Conservation (phyloP, 2,888 invertebrate genomes). For the Hermaeophaga mercurialis region DNA sequence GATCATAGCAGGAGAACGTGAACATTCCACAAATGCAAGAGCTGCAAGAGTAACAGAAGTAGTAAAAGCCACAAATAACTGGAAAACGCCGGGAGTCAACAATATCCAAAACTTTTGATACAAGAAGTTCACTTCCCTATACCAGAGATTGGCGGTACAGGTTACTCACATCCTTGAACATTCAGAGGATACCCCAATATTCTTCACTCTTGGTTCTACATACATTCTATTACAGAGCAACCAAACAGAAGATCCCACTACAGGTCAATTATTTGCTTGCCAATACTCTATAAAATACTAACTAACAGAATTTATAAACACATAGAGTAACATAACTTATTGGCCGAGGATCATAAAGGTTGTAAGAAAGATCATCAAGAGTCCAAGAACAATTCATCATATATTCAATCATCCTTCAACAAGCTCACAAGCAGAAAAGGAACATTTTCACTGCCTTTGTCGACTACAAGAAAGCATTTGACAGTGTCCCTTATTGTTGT, state of each 20-base stretch:
- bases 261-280: neutral
- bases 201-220: neutral
- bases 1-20: too few relatives aligned
- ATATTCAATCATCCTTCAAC: neutral
- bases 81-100: too few relatives aligned
- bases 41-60: too few relatives aligned
- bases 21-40: too few relatives aligned
- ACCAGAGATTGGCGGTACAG: too few relatives aligned
- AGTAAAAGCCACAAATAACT: too few relatives aligned
- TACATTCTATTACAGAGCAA: neutral
- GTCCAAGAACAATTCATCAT: neutral
- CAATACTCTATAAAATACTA: too few relatives aligned
- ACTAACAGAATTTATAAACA: constrained; percentile 3
- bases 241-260: neutral
- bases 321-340: neutral
- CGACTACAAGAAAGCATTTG: too few relatives aligned
- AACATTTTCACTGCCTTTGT: too few relatives aligned
- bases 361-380: constrained; percentile 4
- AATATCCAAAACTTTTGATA: too few relatives aligned
- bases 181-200: neutral
- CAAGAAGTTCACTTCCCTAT: too few relatives aligned
- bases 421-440: neutral
- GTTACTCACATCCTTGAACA: too few relatives aligned
- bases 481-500: neutral
- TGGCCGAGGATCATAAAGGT: constrained; percentile 4